Base-by-base conservation (phyloP, 2,888 invertebrate species). In the Mesorhabditis sp. region DNA sequence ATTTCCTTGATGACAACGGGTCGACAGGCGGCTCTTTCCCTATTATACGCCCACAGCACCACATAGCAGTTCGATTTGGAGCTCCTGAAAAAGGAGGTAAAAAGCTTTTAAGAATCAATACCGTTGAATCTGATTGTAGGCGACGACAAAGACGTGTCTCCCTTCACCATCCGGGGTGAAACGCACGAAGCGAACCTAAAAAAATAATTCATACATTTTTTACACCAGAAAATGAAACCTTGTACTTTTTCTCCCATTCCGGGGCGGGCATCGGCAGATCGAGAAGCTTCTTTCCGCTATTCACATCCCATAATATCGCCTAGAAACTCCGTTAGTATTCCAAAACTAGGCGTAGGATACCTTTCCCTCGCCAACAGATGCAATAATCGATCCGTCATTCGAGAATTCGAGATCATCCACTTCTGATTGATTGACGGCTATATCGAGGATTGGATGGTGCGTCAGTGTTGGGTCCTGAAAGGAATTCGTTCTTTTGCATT, bases 161-260 rank as follows among this genome's bases (percentile, higher is more conserved):
- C 73, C 69, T 41, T 71, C 75, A 42, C 77, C 79, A 4, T 80
- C 71, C 0, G 68, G 68, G 4, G 77, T 77, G 67, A 82, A 83
- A 41, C 77, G 72, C 4, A 81, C 70, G 4, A 78, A 76, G 5
- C 83, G 79, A 44, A 81, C 76, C 82, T 82, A 67, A 65, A 80
- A 67, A 42, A 15, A 10, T 41, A 43, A 45, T 65, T 61, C 10
- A 13, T 67, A 7, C 5, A 43, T 10, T n/a, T n/a, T 50, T 50
- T n/a, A 50, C 58, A 28, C 28, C 28, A 50, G 1, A 2, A 64
- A 71, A 4, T 5, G 7, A 7, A 6, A 76, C 78, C 70, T 76
- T 79, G 63, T 70, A 79, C 50, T 75, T 77, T 62, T 71, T 68
- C 4, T 72, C 71, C 7, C 79, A 67, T 66, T 75, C 72, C 4